Evolutionary conservation across 2,888 invertebrate species (phyloP), one percentile per base, ranked within the genome.

Genomic region (Petrolisthes cinctipes): DNA sequence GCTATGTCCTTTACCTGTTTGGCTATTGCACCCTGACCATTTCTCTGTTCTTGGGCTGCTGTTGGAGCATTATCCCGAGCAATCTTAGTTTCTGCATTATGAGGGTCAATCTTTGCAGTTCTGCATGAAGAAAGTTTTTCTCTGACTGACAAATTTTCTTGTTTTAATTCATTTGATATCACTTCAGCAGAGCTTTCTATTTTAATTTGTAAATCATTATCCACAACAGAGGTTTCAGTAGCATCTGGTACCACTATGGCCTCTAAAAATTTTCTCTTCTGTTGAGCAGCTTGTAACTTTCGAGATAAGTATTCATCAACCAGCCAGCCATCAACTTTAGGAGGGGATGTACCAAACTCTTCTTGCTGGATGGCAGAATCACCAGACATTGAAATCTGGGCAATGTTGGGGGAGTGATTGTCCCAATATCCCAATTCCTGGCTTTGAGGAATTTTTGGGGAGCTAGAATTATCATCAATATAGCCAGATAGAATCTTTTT

Each of bases 1-100:
- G 83, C 81, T 54, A 83, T 23, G 20, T 86, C 86, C 7, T 86
- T 86, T 5, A 20, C n/a, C 71, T 71, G 71, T n/a, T 71, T 71
- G 71, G 71, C 17, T 17, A n/a, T 71, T n/a, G 71, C 71, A n/a
- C 71, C 71, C 11, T 71, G 71, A 5, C n/a, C 17, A n/a, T n/a
- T 71, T 9, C 17, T 71, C 5, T n/a, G 11, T 5, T 71, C 17
- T 9, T 17, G 5, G 11, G 5, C n/a, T 6, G 11, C n/a, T 17
- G 11, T 20, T n/a, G 71, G 5, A 5, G 71, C 17, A 17, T 5
- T 17, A 20, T 17, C n/a, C 5, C 17, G n/a, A 71, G 71, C 17
- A 20, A 20, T 71, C n/a, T 9, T 17, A 71, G 5, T 71, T 5
- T n/a, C 17, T 0, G 5, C n/a, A n/a, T 2, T 5, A 14, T 71